phyloP scores from a whole-genome alignment of 2,113 vertebrate genomes.

The Salvelinus fontinalis region DNA sequence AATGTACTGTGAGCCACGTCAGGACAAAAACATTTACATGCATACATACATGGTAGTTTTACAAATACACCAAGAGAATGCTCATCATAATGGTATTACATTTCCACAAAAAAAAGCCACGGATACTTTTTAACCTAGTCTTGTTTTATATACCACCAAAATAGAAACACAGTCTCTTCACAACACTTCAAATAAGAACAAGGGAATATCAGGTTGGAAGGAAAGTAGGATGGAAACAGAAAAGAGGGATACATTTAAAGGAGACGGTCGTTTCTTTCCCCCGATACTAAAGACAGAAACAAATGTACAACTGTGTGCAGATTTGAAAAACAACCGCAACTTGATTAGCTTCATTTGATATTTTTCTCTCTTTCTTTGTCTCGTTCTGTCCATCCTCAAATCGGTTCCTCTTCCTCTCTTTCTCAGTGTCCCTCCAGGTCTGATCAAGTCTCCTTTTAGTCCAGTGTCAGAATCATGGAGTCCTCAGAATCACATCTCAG shows the following conservation, averaged over 20 bases:
- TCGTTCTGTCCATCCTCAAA: slow-evolving; percentile 70
- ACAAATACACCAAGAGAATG: slow-evolving; percentile 89
- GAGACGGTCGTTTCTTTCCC: slow-evolving; percentile 77
- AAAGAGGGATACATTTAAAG: slow-evolving; percentile 79
- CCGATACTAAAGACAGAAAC: slow-evolving; percentile 62
- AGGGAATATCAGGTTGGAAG: slow-evolving; percentile 90
- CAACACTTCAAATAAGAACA: slow-evolving; percentile 83
- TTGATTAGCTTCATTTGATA: slow-evolving; percentile 69
- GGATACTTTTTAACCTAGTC: slow-evolving; percentile 82
- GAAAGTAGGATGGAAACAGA: slow-evolving; percentile 83
- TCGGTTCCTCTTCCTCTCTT: slow-evolving; percentile 48
- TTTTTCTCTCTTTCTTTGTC: slow-evolving; percentile 63
- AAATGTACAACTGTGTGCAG: slow-evolving; percentile 60
- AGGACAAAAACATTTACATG: slow-evolving; percentile 97
- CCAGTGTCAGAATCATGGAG: slow-evolving; percentile 82
- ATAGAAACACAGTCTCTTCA: slow-evolving; percentile 94
- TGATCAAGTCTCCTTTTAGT: slow-evolving; percentile 80
- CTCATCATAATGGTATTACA: slow-evolving; percentile 73
- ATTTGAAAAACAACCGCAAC: slow-evolving; percentile 81
- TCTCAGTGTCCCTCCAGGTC: slow-evolving; percentile 71
- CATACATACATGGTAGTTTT: slow-evolving; percentile 97
- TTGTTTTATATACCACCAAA: slow-evolving; percentile 76
- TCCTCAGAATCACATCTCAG: slow-evolving; percentile 69
- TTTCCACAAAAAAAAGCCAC: slow-evolving; percentile 89
- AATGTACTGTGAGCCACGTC: slow-evolving; percentile 87